These are phyloP conservation scores for Nephrotoma appendiculata DNA, from an alignment of 2,888 invertebrate species.

Conservation along the genomic window DNA sequence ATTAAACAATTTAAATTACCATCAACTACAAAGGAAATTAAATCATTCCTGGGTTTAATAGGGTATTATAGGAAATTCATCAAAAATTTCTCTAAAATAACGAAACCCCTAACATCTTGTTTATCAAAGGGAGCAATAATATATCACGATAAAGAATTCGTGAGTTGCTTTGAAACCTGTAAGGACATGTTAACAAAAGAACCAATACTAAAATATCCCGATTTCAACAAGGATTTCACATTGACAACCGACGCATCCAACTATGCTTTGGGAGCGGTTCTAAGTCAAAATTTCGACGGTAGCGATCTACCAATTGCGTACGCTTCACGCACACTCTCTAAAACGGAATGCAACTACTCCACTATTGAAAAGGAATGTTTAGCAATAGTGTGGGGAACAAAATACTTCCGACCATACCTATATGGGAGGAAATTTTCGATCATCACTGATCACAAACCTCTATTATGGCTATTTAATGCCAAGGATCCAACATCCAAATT, in stretches of 20 bases:
- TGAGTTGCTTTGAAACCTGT: too few relatives aligned
- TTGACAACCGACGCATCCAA: neutral
- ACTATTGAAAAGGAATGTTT: neutral
- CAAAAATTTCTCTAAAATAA: too few relatives aligned
- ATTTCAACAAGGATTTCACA: neutral
- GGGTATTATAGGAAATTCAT: too few relatives aligned
- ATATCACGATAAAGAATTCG: too few relatives aligned
- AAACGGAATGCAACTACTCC: neutral
- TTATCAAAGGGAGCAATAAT: too few relatives aligned
- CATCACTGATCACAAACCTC: neutral
- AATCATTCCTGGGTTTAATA: too few relatives aligned
- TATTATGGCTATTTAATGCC: neutral
- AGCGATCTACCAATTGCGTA: neutral
- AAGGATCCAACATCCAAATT: neutral
- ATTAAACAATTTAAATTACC: neutral
- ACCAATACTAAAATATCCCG: neutral
- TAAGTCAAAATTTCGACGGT: neutral
- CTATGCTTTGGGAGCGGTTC: neutral
- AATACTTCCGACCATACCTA: neutral
- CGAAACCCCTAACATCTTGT: too few relatives aligned
- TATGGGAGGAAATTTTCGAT: neutral
- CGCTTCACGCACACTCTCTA: neutral
- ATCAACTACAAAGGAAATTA: too few relatives aligned
- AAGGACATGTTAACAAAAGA: too few relatives aligned
- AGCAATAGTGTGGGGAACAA: neutral